These are phyloP conservation scores for Rhagium mordax DNA, from an alignment of 2,888 invertebrate species.

Conservation along the genomic window DNA sequence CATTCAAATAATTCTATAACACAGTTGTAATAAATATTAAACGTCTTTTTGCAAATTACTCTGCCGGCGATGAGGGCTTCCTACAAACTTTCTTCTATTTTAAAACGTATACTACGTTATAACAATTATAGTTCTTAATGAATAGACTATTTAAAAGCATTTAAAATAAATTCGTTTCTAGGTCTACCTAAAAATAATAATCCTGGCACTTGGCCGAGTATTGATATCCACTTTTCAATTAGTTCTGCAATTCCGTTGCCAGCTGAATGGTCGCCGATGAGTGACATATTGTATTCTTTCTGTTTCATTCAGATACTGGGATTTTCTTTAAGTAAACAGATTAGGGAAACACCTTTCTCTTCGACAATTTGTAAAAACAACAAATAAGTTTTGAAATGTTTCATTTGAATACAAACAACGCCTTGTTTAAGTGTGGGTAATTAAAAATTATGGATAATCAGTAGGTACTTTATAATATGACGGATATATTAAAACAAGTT, in stretches of 20 bases:
- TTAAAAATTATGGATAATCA: no score
- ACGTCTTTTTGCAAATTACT: no score
- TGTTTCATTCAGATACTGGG: not conserved
- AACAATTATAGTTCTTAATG: not conserved
- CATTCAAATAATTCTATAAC: no score
- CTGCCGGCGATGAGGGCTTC: no score
- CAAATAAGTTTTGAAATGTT: not conserved
- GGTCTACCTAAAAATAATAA: constrained; percentile 4
- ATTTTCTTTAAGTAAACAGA: not conserved
- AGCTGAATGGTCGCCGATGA: constrained; percentile 9
- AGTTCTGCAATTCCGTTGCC: constrained; percentile 4
- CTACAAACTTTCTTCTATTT: not conserved
- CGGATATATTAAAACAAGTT: no score
- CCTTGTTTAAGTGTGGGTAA: no score
- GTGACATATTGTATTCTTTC: not conserved
- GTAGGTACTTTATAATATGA: no score
- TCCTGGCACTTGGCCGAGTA: constrained; percentile 9
- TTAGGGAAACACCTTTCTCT: not conserved
- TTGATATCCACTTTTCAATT: constrained; percentile 17
- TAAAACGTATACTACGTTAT: not conserved
- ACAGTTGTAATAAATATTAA: no score
- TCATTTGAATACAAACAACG: no score
- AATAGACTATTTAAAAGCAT: not conserved
- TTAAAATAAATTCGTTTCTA: not conserved
- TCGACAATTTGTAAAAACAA: not conserved